Base-by-base conservation (phyloP, 2,797 vertebrate genomes). In the Anguilla anguilla region DNA sequence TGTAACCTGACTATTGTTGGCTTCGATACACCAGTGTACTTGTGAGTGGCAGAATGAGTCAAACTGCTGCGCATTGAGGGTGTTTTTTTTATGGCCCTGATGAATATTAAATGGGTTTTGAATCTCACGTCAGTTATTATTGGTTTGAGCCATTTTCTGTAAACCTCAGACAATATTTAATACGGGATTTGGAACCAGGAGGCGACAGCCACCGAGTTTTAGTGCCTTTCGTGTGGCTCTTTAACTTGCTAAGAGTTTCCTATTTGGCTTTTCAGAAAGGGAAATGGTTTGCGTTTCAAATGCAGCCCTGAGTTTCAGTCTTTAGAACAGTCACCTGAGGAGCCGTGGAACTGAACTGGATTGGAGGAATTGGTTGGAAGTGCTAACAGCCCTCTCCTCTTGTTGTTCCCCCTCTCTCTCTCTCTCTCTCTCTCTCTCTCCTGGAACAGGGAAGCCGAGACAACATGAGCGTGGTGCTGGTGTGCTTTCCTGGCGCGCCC, bases 391-490 rank as follows among this genome's bases (percentile, higher is more conserved):
- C 51, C 51, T 28, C 28, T 28, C 11, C 28, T 28, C 15, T 74
- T 74, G 69, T 74, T 35, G 35, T n/a, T 43, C 10, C 19, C 5
- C 67, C 28, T 51, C 39, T 25, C n/a, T 59, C n/a, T 46, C 43
- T 87, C 46, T 84, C 25, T 69, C 17, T 84, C 28, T 28, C 49
- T n/a, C 59, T 25, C n/a, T 69, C 64, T 69, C 64, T 85, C 31
- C 57, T 59, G 83, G 25, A 90, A 93, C 95, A 99, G 99, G 99
- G 99, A 94, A 99, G 99, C 95, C 97, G 99, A 93, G 99, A 99
- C 97, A 99, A 99, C 97, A 99, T 99, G 99, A 99, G 99, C 94
- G 98, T 99, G 93, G 98, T 99, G 95, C 90, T 99, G 97, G 98
- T 99, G 96, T 99, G 98, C 96, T 98, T 99, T 94, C 97, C 97